Evolutionary conservation across 1,140 invertebrate genomes (phyloP), one percentile per base, ranked within the genome.

Genomic region (Trichogramma pretiosum): DNA sequence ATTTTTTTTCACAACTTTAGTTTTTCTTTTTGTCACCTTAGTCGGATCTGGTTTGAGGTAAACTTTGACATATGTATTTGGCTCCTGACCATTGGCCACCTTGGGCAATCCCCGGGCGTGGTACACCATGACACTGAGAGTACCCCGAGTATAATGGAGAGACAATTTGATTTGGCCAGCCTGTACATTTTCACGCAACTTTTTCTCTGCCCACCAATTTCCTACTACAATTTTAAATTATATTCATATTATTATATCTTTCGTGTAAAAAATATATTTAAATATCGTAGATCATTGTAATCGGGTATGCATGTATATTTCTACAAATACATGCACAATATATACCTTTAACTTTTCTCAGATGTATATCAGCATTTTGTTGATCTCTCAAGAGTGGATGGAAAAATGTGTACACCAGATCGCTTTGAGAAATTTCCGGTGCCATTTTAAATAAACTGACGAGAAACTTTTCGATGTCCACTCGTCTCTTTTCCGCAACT

Each of bases 341-440:
- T n/a, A n/a, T n/a, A 87, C 84, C 79, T 78, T 78, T 81, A 11
- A 80, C 70, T 72, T 83, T 80, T 48, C 62, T 67, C 30, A 73
- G 62, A 65, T 74, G 75, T 56, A 77, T 77, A 57, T 79, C 85
- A 24, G 83, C 80, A 61, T 89, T 89, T 70, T 94, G 84, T 67
- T 89, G 87, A 63, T 90, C 95, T 54, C 93, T 72, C 37, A 97
- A 68, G 50, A 98, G 67, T 9, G 93, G 92, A 77, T 98, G 95
- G 67, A 98, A 97, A 73, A 98, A 98, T 1, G 94, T 98, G 65
- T 98, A 98, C 7, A 98, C 91, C 24, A 98, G 74, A 71, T 95
- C 89, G 24, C 90, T 95, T 75, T 98, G 90, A 1, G 88, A 83
- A 57, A 98, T 93, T 76, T 98, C 94, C 57, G 90, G 83, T 10